Base-by-base conservation (phyloP, 2,113 vertebrate species). In the Sturnira hondurensis region DNA sequence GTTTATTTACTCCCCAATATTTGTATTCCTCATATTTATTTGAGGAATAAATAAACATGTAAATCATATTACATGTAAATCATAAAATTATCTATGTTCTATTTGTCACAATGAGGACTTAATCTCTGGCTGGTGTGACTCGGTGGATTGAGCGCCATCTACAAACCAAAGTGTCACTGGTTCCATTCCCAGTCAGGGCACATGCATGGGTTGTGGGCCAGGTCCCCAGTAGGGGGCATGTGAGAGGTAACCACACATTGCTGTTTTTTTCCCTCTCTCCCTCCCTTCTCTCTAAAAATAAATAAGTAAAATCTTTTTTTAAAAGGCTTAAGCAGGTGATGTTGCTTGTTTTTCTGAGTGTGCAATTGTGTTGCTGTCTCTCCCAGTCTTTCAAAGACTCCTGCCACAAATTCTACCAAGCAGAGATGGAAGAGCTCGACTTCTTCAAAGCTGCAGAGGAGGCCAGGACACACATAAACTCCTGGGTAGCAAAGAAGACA, bases 401-500 rank as follows among this genome's bases (percentile, higher is more conserved):
- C 7, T 99, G 98, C 47, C 82, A 93, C 93, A 99, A 99, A 94
- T 98, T 98, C 92, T 99, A 99, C 96, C 96, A 98, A 41, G 99
- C 99, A 10, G 98, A 99, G 58, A 96, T 99, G 96, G 98, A 99
- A 93, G 78, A 98, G 41, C 98, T 99, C 0, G 98, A 99, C 97
- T 99, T 99, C 31, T 4, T 91, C 0, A 41, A 96, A 3, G 98
- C 98, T 31, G 0, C 98, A 7, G 99, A 99, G 33, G 97, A 98
- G 26, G 97, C 98, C 94, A 98, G 99, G 83, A 97, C 77, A 8
- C 98, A 99, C 90, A 99, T 99, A 89, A 99, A 99, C 97, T 82
- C 38, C 94, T 99, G 99, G 99, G 99, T 99, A 2, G 98, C 99
- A 74, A 83, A 99, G 71, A 99, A 98, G 97, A 99, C 99, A 1